Evolutionary conservation across 1,140 invertebrate genomes (phyloP), one percentile per base, ranked within the genome.

Genomic region (Lepidurus couesii): DNA sequence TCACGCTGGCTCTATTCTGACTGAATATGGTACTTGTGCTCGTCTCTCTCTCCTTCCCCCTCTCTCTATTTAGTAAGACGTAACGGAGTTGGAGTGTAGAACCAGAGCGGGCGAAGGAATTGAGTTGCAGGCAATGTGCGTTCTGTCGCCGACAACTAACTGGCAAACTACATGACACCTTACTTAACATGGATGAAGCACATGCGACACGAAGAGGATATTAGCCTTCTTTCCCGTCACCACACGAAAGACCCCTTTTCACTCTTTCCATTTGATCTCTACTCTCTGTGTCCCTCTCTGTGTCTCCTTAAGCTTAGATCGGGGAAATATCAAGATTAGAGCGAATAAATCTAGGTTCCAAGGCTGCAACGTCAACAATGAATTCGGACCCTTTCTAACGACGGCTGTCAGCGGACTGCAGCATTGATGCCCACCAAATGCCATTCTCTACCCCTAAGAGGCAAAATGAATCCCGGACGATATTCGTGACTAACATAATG

Each of bases 141-240:
- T 65, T 65, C 8, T 0, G 53, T 65, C 16, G 53, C 21, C 21
- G 53, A 65, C 53, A 65, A 65, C 53, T 65, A 9, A 65, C 53
- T 65, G 53, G 53, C 53, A 16, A 65, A 65, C 16, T 65, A 65
- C 53, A 65, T 65, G 53, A 65, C 53, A 65, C 53, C 53, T 65
- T 65, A 65, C 53, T 65, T 65, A 65, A 65, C 53, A 65, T 65
- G 53, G 53, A 65, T 65, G 53, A 65, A 65, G 53, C 21, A 65
- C 53, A 65, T 21, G 53, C 53, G 53, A 65, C 53, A 65, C 53
- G 53, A 13, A 65, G 16, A 65, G 53, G 7, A 7, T 7, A n/a
- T 65, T n/a, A 65, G 53, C 13, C 53, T 21, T 65, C 21, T 21
- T 65, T 65, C 8, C n/a, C 21, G 21, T 21, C 53, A 65, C 53